phyloP scores from a whole-genome alignment of 1,140 invertebrate species.

The Phthorimaea operculella region DNA sequence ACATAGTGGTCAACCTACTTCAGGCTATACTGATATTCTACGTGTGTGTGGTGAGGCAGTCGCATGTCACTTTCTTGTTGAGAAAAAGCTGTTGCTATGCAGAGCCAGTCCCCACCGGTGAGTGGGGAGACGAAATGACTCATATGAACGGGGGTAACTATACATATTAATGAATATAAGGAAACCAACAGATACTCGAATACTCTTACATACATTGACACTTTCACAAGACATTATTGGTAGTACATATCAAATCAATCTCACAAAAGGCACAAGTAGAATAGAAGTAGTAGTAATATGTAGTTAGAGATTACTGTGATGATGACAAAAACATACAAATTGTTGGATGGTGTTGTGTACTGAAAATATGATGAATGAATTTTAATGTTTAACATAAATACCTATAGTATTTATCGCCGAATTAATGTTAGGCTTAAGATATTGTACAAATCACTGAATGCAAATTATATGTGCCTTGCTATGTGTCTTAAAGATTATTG shows the following conservation, averaged over 20 bases:
- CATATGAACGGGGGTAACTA: conserved; percentile 81
- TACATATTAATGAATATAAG: conserved; percentile 12
- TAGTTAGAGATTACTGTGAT: too few relatives aligned
- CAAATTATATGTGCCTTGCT: not conserved
- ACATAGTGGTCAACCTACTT: conserved; percentile 78
- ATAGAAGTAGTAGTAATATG: too few relatives aligned
- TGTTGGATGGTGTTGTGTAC: too few relatives aligned
- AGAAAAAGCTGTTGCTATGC: conserved; percentile 81
- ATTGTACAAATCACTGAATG: not conserved
- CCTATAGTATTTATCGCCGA: too few relatives aligned
- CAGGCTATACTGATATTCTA: conserved; percentile 80
- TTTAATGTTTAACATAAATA: too few relatives aligned
- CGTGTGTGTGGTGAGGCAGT: conserved; percentile 79
- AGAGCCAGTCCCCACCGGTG: conserved; percentile 73
- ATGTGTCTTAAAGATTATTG: not conserved
- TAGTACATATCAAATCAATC: not conserved
- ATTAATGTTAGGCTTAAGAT: not conserved
- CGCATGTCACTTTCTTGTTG: conserved; percentile 79
- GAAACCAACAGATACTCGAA: not conserved
- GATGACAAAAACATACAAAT: too few relatives aligned
- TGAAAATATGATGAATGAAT: too few relatives aligned
- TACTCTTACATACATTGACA: not conserved
- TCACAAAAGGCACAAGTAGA: conserved; percentile 4
- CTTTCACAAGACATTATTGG: not conserved
- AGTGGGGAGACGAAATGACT: conserved; percentile 89